Evolutionary conservation across 2,113 vertebrate species (phyloP).

Genomic region (Myiopsitta monachus): DNA sequence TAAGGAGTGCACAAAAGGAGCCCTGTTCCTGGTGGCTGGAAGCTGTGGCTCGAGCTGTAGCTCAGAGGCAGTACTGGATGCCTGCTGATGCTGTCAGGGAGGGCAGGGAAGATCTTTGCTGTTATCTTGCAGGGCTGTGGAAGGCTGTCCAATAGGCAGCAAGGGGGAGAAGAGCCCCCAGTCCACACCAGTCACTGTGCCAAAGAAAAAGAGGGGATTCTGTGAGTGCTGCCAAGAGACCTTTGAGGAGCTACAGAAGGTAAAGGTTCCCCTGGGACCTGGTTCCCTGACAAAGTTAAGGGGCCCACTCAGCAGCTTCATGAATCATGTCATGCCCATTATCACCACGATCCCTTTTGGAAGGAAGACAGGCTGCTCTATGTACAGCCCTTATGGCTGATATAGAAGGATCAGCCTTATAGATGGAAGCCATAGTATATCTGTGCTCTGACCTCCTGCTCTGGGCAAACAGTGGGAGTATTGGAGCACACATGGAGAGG

Average conservation of each 20-base stretch:
- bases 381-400: accelerated
- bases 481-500: neutral
- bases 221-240: constrained; percentile 85
- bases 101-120: neutral
- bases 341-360: accelerated
- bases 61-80: neutral
- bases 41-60: neutral
- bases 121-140: constrained; percentile 1
- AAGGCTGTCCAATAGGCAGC: neutral
- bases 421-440: accelerated
- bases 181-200: neutral
- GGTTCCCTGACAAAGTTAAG: neutral
- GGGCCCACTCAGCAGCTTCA: accelerated
- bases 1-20: neutral
- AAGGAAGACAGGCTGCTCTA: neutral
- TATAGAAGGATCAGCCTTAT: neutral
- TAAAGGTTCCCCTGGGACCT: constrained; percentile 26
- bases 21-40: neutral
- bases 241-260: constrained; percentile 78
- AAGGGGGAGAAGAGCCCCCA: neutral
- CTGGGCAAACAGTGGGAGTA: neutral
- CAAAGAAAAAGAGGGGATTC: constrained; percentile 75
- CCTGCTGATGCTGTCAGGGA: neutral
- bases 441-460: neutral
- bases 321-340: accelerated